These are phyloP conservation scores for Dermolepida albohirtum DNA, from an alignment of 2,888 invertebrate genomes.

Conservation along the genomic window DNA sequence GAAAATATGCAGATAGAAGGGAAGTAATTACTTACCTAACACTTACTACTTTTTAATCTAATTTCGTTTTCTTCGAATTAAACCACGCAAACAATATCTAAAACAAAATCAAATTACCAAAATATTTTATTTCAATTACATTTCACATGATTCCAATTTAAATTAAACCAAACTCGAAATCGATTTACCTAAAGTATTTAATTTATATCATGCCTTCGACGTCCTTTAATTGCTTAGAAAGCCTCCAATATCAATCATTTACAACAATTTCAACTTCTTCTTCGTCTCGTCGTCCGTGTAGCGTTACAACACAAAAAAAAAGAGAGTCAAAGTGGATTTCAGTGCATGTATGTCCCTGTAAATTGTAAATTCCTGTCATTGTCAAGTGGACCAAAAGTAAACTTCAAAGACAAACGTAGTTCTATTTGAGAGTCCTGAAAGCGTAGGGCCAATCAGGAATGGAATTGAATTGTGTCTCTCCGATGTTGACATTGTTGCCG, in stretches of 20 bases:
- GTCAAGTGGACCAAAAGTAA: slow-evolving; percentile 59
- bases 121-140: too few species aligned
- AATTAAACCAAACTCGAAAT: too few species aligned
- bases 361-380: slow-evolving; percentile 63
- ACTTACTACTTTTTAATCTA: too few species aligned
- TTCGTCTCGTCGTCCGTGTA: slow-evolving; percentile 1
- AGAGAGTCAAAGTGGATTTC: slow-evolving; percentile 42
- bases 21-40: too few species aligned
- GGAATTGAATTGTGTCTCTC: slow-evolving; percentile 61
- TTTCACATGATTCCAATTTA: too few species aligned
- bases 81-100: too few species aligned
- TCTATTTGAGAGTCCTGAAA: slow-evolving; percentile 58
- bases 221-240: neutral
- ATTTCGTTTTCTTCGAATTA: too few species aligned
- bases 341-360: slow-evolving; percentile 39
- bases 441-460: slow-evolving; percentile 60
- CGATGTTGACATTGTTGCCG: slow-evolving; percentile 64
- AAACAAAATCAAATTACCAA: too few species aligned
- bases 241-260: slow-evolving; percentile 32
- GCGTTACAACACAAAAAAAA: slow-evolving; percentile 1
- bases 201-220: too few species aligned
- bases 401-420: slow-evolving; percentile 63
- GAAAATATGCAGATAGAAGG: too few species aligned
- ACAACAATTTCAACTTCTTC: slow-evolving; percentile 28
- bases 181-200: too few species aligned